Evolutionary conservation across 2,888 invertebrate species (phyloP).

Genomic region (Xestia ashworthii): DNA sequence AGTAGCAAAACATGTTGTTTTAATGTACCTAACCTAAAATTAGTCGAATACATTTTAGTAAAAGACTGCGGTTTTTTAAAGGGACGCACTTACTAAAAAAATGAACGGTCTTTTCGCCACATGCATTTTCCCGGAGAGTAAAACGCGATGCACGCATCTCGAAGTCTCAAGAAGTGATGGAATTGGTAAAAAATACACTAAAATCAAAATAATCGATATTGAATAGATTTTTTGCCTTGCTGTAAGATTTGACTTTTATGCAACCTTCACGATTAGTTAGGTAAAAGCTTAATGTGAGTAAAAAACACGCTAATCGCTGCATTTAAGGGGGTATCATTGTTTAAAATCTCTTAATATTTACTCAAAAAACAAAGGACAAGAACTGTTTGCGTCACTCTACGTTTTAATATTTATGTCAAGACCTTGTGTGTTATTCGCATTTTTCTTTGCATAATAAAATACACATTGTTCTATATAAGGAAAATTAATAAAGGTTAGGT

Average conservation of each 20-base stretch:
- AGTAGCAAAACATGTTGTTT: too few species aligned
- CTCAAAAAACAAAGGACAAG: neutral
- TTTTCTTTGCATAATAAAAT: neutral
- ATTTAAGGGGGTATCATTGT: neutral
- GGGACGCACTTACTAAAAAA: too few species aligned
- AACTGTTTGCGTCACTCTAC: neutral
- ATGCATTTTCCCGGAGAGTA: neutral
- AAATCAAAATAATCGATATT: neutral
- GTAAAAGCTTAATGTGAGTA: neutral
- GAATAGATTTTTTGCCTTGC: neutral
- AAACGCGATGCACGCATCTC: neutral
- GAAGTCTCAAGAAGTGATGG: neutral
- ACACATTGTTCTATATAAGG: constrained; percentile 9
- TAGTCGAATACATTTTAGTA: too few species aligned
- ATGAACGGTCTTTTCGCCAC: neutral
- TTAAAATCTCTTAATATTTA: neutral
- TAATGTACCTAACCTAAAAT: neutral
- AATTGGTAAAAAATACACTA: neutral
- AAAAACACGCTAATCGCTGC: neutral
- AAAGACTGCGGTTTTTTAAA: neutral
- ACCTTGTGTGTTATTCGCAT: neutral
- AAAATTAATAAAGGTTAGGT: neutral
- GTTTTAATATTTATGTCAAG: constrained; percentile 8
- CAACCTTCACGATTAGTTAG: neutral
- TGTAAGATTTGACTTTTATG: neutral